These are phyloP conservation scores for Gasterosteus nipponicus DNA, from an alignment of 2,113 vertebrate species.

Conservation along the genomic window DNA sequence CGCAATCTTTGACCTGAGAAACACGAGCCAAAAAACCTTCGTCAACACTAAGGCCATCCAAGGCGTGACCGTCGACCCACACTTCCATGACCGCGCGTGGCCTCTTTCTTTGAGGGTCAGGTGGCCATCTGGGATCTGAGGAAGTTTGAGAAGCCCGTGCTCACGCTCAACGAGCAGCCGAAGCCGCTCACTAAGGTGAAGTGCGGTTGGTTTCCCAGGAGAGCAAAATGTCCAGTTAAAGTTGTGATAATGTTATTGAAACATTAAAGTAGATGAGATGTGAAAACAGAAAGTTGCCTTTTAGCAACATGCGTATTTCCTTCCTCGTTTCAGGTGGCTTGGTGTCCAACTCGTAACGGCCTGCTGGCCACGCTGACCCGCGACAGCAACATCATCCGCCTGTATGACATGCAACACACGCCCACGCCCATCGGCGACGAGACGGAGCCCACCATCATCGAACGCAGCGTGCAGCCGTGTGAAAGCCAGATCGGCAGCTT, in stretches of 20 bases:
- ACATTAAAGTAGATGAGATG: background rate
- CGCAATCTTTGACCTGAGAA: slow-evolving; percentile 96
- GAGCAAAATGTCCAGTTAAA: background rate
- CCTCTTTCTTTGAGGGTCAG: slow-evolving; percentile 98
- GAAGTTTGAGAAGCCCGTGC: slow-evolving; percentile 97
- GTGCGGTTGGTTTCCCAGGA: background rate
- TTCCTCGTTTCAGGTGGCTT: slow-evolving; percentile 82
- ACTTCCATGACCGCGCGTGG: slow-evolving; percentile 95
- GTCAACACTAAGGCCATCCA: slow-evolving; percentile 99
- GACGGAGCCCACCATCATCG: slow-evolving; percentile 97
- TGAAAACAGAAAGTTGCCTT: background rate
- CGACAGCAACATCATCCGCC: slow-evolving; percentile 94
- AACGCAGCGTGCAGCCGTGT: slow-evolving; percentile 94
- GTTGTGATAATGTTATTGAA: background rate
- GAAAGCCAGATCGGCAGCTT: slow-evolving; percentile 95
- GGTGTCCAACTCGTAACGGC: slow-evolving; percentile 96
- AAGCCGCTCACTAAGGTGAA: slow-evolving; percentile 92
- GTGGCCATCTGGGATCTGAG: slow-evolving; percentile 99
- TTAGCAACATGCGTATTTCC: background rate
- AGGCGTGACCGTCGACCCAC: slow-evolving; percentile 95
- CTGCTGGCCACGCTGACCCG: slow-evolving; percentile 94
- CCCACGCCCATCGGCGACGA: slow-evolving; percentile 96
- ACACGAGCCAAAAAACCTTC: slow-evolving; percentile 98
- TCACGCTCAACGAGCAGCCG: slow-evolving; percentile 94
- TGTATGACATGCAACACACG: slow-evolving; percentile 99